Percentiles rank a stretch among this genome's conserved stretches.
Conservation (phyloP, 2,888 invertebrate genomes). For the Myopa tessellatipennis region DNA sequence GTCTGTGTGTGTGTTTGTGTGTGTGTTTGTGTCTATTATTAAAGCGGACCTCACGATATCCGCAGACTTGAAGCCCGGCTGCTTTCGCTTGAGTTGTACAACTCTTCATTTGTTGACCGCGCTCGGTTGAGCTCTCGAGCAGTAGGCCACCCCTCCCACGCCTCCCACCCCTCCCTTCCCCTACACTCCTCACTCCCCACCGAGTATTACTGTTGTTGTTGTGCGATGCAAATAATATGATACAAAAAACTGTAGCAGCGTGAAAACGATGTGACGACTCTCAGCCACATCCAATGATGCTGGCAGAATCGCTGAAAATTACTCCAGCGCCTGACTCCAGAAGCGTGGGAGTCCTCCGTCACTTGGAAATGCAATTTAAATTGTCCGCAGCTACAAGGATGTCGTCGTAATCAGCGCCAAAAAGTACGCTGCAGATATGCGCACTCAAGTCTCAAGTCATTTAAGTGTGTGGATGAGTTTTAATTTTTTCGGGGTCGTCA, state of each 20-base stretch:
- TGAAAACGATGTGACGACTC: conserved; percentile 16
- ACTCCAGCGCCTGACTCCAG: conserved; percentile 22
- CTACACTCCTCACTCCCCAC: background rate
- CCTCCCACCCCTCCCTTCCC: background rate
- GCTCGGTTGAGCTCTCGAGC: conserved; percentile 1
- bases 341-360: background rate
- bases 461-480: conserved; percentile 15
- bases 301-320: conserved; percentile 14
- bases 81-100: background rate
- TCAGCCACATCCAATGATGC: conserved; percentile 28
- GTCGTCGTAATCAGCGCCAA: conserved; percentile 47
- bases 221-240: background rate
- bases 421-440: conserved; percentile 48
- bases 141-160: background rate
- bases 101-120: background rate
- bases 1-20: conserved; percentile 27
- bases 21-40: background rate
- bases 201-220: background rate
- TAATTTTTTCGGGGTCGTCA: conserved; percentile 31
- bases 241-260: conserved; percentile 26
- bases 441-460: conserved; percentile 16
- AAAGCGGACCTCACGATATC: background rate
- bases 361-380: conserved; percentile 41
- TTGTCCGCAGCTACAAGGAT: conserved; percentile 35
- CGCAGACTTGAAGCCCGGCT: background rate